Evolutionary conservation across 2,888 invertebrate genomes (phyloP).

Genomic region (Tuberolachnus salignus): DNA sequence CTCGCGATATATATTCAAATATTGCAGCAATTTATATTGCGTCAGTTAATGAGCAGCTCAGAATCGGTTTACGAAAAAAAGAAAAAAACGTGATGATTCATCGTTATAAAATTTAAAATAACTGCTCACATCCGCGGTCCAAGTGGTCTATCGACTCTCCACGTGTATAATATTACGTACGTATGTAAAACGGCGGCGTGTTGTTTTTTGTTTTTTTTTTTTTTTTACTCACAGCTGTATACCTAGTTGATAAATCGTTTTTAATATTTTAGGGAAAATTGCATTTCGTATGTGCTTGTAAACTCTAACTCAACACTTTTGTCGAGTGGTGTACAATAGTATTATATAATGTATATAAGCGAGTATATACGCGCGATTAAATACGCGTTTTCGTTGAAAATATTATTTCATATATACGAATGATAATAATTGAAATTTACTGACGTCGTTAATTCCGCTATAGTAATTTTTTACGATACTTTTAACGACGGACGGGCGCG

Average conservation of each 20-base stretch:
- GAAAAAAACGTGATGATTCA: conserved; percentile 17
- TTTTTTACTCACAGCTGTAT: background rate
- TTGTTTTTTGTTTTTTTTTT: background rate
- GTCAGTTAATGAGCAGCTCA: background rate
- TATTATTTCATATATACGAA: background rate
- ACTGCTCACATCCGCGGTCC: conserved; percentile 11
- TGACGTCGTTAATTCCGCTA: conserved; percentile 37
- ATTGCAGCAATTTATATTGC: too few species aligned
- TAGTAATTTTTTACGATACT: conserved; percentile 46
- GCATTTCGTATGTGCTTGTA: too few species aligned
- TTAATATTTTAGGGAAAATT: too few species aligned
- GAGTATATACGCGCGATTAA: background rate
- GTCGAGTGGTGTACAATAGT: too few species aligned
- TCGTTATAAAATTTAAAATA: conserved; percentile 19
- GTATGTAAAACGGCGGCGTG: background rate
- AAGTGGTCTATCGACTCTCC: conserved; percentile 16
- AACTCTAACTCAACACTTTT: too few species aligned
- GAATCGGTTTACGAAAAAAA: conserved; percentile 15
- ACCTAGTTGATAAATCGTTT: too few species aligned
- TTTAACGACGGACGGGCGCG: conserved; percentile 26
- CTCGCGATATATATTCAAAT: too few species aligned
- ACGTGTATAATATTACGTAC: background rate
- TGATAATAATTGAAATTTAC: conserved; percentile 42
- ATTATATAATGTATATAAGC: background rate
- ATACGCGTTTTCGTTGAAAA: conserved; percentile 5